Evolutionary conservation across 2,888 invertebrate species (phyloP).

Genomic region (Megastigmus dorsalis): DNA sequence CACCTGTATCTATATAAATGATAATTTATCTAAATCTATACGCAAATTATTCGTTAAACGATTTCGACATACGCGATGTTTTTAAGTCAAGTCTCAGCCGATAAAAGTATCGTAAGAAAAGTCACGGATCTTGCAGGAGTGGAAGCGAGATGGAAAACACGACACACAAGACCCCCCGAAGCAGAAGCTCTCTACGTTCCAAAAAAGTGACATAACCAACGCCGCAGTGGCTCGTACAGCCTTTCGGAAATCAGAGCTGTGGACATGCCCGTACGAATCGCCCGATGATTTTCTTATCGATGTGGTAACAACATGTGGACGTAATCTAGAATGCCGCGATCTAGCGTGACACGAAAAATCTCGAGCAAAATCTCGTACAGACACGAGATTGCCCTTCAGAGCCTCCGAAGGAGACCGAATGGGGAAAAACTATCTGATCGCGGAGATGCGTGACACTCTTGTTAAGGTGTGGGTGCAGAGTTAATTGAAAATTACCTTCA

Average conservation of each 20-base stretch:
- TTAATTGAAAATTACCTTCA: slow-evolving; percentile 70
- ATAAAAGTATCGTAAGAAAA: not conserved
- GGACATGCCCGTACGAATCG: not conserved
- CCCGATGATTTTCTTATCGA: not conserved
- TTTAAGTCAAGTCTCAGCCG: slow-evolving; percentile 9
- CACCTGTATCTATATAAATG: too few species aligned
- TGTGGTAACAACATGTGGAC: not conserved
- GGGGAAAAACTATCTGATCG: not conserved
- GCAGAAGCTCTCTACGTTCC: slow-evolving; percentile 40
- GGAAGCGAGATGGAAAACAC: slow-evolving; percentile 25
- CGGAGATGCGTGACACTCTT: too few species aligned
- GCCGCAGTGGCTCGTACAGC: not conserved
- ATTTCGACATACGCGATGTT: slow-evolving; percentile 1
- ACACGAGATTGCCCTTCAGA: slow-evolving; percentile 20
- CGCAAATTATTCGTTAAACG: not conserved
- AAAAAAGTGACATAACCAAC: slow-evolving; percentile 63
- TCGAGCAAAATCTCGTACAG: not conserved
- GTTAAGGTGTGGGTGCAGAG: not conserved
- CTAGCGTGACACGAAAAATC: not conserved
- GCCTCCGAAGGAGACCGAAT: slow-evolving; percentile 6
- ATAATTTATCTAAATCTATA: not conserved
- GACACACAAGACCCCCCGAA: not conserved
- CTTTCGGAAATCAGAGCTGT: not conserved
- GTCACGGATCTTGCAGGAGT: not conserved
- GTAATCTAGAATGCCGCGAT: not conserved